These are phyloP conservation scores for Stenolophus ochropezus DNA, from an alignment of 2,888 invertebrate genomes.

Conservation along the genomic window DNA sequence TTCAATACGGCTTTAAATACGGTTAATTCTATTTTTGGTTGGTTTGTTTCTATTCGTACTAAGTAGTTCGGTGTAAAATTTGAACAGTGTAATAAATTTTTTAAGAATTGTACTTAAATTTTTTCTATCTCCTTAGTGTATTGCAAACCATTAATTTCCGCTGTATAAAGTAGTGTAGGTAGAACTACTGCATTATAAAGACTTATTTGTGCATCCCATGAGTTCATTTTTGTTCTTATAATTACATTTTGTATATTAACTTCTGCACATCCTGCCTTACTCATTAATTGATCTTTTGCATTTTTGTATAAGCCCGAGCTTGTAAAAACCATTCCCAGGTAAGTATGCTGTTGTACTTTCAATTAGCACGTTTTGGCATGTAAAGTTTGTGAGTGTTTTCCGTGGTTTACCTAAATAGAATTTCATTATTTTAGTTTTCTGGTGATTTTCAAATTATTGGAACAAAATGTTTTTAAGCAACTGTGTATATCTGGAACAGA, in stretches of 20 bases:
- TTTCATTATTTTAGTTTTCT: constrained; percentile 1
- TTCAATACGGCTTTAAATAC: background rate
- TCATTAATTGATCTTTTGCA: background rate
- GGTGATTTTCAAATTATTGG: background rate
- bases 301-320: background rate
- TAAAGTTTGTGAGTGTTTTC: background rate
- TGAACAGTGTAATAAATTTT: background rate
- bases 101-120: background rate
- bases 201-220: background rate
- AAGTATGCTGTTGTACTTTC: background rate
- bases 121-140: background rate
- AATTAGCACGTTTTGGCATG: background rate
- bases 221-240: background rate
- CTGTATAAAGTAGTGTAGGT: background rate
- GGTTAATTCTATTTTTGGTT: background rate
- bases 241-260: background rate
- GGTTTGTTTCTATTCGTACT: background rate
- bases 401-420: background rate
- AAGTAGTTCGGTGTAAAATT: constrained; percentile 1
- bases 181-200: background rate
- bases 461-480: background rate
- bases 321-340: background rate
- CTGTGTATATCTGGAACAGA: background rate
- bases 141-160: background rate
- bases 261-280: background rate